phyloP scores from a whole-genome alignment of 2,888 invertebrate genomes.

The Hyalella azteca region DNA sequence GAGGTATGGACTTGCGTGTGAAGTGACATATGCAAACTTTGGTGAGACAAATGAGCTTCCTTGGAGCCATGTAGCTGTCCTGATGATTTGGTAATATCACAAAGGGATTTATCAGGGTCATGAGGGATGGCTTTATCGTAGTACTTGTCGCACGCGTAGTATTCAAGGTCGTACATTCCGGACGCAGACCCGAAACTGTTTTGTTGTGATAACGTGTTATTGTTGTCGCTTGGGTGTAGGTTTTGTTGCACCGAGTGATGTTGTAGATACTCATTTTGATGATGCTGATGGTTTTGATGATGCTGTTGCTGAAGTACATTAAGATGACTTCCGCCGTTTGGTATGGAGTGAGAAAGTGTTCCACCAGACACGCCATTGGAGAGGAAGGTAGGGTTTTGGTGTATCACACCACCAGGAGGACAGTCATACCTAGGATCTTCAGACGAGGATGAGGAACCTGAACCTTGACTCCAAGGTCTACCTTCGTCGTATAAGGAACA shows the following conservation, averaged over 20 bases:
- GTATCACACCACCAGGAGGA: slow-evolving; percentile 22
- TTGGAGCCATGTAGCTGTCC: neutral
- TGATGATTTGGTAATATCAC: neutral
- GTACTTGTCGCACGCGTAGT: slow-evolving; percentile 31
- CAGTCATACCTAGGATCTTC: slow-evolving; percentile 42
- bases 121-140: slow-evolving; percentile 1
- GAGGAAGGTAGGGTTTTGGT: slow-evolving; percentile 17
- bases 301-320: slow-evolving; percentile 39
- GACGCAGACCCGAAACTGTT: neutral
- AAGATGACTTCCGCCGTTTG: neutral
- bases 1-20: neutral
- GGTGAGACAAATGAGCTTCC: neutral
- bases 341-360: neutral
- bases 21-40: neutral
- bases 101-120: neutral
- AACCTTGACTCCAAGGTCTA: slow-evolving; percentile 56
- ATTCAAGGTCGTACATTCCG: slow-evolving; percentile 4
- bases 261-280: slow-evolving; percentile 16
- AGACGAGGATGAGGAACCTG: slow-evolving; percentile 51
- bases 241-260: slow-evolving; percentile 38
- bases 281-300: slow-evolving; percentile 28
- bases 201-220: neutral
- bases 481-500: slow-evolving; percentile 39
- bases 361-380: neutral
- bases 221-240: neutral